Evolutionary conservation across 1,140 invertebrate species (phyloP), one percentile per base, ranked within the genome.

Genomic region (Bactericera cockerelli): DNA sequence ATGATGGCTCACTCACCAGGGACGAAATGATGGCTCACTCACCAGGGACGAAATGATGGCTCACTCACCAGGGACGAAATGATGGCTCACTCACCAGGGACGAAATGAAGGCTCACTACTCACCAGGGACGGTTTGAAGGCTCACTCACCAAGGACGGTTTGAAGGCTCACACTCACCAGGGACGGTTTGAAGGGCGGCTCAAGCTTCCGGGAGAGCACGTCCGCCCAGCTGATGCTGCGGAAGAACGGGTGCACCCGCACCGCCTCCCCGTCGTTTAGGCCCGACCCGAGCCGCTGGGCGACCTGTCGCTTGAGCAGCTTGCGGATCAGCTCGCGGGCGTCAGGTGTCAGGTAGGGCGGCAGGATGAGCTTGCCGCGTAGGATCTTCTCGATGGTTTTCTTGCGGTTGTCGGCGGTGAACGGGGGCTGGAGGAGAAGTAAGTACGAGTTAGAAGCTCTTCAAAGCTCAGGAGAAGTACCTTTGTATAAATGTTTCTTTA

Each of bases 341-440:
- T 99, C 95, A 64, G 86, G 81, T 36, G 93, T 93, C 57, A 99
- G 74, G 77, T 98, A 98, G 57, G 87, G 89, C 36, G 96, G 96
- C 66, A 98, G 76, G 72, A 81, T 84, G 53, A 99, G 74, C 78
- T 96, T 98, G 54, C 89, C 93, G 72, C 90, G 91, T 61, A 99
- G 76, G 69, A 99, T 99, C 78, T 94, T 96, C 69, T 99, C 96
- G 70, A 99, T 99, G 2, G 95, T 99, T 74, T 93, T 93, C 75
- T 96, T 98, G 66, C 96, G 79, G 71, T 93, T 95, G 63, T 94
- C 90, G 58, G 89, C 93, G 55, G 91, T 94, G 68, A 98, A 99
- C 25, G 95, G 95, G 61, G 95, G 95, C 88, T 96, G 72, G 57
- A 81, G 79, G 61, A 60, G 61, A 57, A 61, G 72, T n/a, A n/a